Evolutionary conservation across 2,797 vertebrate species (phyloP), one percentile per base, ranked within the genome.

Genomic region (Schizopygopsis pylzovi): DNA sequence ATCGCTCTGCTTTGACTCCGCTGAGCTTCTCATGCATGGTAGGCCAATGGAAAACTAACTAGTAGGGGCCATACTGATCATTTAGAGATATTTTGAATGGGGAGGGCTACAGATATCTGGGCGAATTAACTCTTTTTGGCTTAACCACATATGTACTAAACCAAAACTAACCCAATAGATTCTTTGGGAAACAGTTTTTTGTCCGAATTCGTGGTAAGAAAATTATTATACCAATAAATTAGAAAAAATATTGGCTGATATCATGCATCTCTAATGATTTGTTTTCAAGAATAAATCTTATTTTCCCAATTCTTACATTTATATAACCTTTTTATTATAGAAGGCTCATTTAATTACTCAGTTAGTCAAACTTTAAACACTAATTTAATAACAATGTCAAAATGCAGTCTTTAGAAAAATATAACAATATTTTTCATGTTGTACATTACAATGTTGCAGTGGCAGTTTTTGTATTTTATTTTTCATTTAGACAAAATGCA

Each of bases 11-110:
- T 82, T 81, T 70, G 1, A 83, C 54, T 71, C 18, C 41, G 61
- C 63, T 28, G 83, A 65, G 71, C 65, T 75, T 83, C 84, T 81
- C 49, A 86, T 90, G 83, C 84, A 49, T 86, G 86, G 59, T 83
- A 56, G 52, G 72, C 81, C 15, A 43, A 90, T 82, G 80, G 87
- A 88, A 88, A 84, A 80, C 56, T 54, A 47, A 76, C 73, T 45
- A 28, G 77, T 41, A 49, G 61, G 52, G 79, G 54, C 52, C 65
- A 83, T 82, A 43, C 41, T 37, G 45, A 39, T 56, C 9, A 54
- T 20, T 67, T 39, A 54, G 71, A 84, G 15, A 78, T 43, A 28
- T 52, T 13, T 75, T 59, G 22, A 73, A 33, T 25, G 25, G 84
- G 67, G 67, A 72, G 77, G 54, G 67, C 67, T 49, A 12, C 10